Base-by-base conservation (phyloP, 2,888 invertebrate genomes). In the Hanleya hanleyi region DNA sequence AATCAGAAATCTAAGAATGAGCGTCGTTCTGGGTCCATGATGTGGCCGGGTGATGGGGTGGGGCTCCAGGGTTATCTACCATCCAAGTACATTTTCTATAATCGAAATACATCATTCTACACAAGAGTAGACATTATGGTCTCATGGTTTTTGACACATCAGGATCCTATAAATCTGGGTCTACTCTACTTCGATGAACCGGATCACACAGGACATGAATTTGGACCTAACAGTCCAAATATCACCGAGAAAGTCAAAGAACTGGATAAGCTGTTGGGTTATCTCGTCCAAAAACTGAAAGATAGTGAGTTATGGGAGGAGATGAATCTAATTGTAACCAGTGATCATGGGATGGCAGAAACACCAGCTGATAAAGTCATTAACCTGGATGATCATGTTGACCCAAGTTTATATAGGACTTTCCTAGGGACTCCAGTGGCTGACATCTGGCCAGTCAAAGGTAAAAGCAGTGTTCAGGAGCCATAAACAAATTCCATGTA, bases 171-270 rank as follows among this genome's bases (percentile, higher is more conserved):
- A 0, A 95, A 95, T 90, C 90, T 95, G 69, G 93, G 94, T 0
- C 91, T 94, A 89, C 71, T 94, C 51, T 95, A 95, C 84, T 93
- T 94, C 82, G 93, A 94, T 81, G 93, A 95, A 82, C 95, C 95
- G 0, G 95, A 95, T 88, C 89, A 91, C 0, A 74, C 81, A 72
- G 94, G 93, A 0, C 95, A 95, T 88, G 87, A 84, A 0, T 92
- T 91, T 84, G 95, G 91, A 18, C 90, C 91, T 9, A 85, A 89
- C 64, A 87, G 88, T 26, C 75, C 76, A 35, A 78, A 87, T 65
- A 78, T 90, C n/a, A 74, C 85, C 7, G 93, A 93, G 77, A 91
- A 92, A 76, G 87, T 93, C 5, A 93, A 93, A 0, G 91, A 91
- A 18, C 74, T 91, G 50, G 91, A 91, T 77, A 37, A 61, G 7